Evolutionary conservation across 2,113 vertebrate species (phyloP).

Genomic region (Ranitomeya imitator): DNA sequence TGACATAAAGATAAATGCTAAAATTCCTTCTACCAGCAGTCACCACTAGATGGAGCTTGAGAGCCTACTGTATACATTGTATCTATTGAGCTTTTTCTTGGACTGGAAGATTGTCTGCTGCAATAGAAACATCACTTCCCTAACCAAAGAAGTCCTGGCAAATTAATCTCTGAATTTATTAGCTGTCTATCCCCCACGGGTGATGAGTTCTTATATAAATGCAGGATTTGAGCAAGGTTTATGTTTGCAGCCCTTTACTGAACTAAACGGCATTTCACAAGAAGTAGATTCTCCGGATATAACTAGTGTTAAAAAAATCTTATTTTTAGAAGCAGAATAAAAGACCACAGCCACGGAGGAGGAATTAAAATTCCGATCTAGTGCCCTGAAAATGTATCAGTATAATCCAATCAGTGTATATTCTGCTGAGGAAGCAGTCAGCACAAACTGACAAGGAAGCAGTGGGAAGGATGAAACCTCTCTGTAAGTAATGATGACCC

Average conservation of each 20-base stretch:
- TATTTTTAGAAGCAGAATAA: neutral
- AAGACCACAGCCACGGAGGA: neutral
- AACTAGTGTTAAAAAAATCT: neutral
- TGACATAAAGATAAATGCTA: too few species aligned
- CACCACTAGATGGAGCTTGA: too few species aligned
- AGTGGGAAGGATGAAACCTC: neutral
- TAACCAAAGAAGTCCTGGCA: too few species aligned
- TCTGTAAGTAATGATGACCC: neutral
- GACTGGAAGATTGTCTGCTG: neutral
- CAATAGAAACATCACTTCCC: too few species aligned
- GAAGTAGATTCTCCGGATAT: neutral
- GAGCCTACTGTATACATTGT: too few species aligned
- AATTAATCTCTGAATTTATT: too few species aligned
- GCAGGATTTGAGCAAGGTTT: neutral
- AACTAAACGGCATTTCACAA: neutral
- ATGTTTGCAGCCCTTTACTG: neutral
- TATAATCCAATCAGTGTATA: neutral
- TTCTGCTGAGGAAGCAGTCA: neutral
- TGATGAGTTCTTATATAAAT: neutral
- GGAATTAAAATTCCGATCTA: neutral
- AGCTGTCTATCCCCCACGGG: neutral
- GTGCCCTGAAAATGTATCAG: neutral
- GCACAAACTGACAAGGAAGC: neutral
- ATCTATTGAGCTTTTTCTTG: neutral
- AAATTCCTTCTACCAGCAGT: too few species aligned